Evolutionary conservation across 2,797 vertebrate species (phyloP), one percentile per base, ranked within the genome.

Genomic region (Salarias fasciatus): DNA sequence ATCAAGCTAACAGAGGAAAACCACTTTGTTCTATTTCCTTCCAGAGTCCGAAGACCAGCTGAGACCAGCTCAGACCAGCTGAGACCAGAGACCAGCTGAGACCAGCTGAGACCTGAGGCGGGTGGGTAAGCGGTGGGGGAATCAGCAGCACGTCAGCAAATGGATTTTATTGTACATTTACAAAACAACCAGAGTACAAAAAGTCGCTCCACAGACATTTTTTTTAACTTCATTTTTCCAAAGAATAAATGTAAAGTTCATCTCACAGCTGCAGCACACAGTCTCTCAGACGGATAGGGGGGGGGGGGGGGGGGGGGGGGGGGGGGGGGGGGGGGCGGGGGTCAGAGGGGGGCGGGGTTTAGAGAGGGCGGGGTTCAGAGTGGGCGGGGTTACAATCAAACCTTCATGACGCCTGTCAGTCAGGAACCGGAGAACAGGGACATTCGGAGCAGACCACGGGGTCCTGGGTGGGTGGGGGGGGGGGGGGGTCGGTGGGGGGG

Each of bases 131-230:
- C n/a, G n/a, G n/a, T n/a, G n/a, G n/a, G n/a, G n/a, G n/a, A n/a
- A n/a, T 3, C 7, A 62, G 6, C 9, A 55, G 13, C 41, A 58
- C 58, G 74, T 93, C 90, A 91, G 85, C 90, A 92, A 92, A 92
- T 92, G 80, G 85, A 81, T 86, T 93, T 94, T 93, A 93, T 90
- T 94, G 83, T 89, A 91, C 92, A 91, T 91, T 92, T 93, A 93
- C 92, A 94, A 94, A 94, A 93, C 92, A 89, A 90, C 90, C 89
- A 90, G 88, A 91, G 92, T 93, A 93, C 90, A 92, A 93, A 94
- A 93, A 89, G 86, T 92, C 88, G 90, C 90, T 84, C 86, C 79
- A 91, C 87, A 84, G 85, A 90, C 86, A 84, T 60, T 43, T 82
- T 82, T 85, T 79, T 64, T 83, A 84, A 75, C 56, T 18, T 9